These are phyloP conservation scores for Bubo bubo DNA, from an alignment of 2,113 vertebrate genomes.

Conservation along the genomic window DNA sequence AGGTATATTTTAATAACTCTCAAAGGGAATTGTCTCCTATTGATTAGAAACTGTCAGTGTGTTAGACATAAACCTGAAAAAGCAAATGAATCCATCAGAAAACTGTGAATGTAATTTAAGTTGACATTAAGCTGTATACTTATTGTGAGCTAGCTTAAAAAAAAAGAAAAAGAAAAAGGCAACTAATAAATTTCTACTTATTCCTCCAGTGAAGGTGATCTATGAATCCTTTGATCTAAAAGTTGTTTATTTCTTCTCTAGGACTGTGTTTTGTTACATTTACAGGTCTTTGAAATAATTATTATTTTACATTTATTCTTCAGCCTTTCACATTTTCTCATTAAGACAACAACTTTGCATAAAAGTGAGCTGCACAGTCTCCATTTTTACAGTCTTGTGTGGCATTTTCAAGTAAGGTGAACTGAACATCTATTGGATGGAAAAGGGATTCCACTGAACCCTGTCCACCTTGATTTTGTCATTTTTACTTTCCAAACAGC, in stretches of 20 bases:
- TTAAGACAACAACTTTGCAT: conserved; percentile 67
- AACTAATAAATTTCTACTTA: conserved; percentile 67
- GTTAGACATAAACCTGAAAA: conserved; percentile 76
- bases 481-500: background rate
- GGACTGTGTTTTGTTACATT: conserved; percentile 67
- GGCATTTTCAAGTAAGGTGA: conserved; percentile 28
- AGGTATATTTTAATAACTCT: conserved; percentile 78
- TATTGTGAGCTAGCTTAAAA: conserved; percentile 7
- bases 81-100: conserved; percentile 68
- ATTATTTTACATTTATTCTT: conserved; percentile 59
- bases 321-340: conserved; percentile 67
- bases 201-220: conserved; percentile 48
- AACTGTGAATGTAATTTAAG: conserved; percentile 72
- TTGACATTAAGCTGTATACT: conserved; percentile 62
- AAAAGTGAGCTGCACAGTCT: conserved; percentile 62
- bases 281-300: conserved; percentile 67
- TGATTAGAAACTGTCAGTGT: conserved; percentile 77
- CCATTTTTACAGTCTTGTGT: conserved; percentile 48
- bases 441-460: background rate
- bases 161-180: background rate
- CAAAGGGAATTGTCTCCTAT: conserved; percentile 71
- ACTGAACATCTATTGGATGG: background rate
- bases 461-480: background rate
- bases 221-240: conserved; percentile 62
- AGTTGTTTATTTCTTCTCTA: conserved; percentile 64